Conservation (phyloP, 2,888 invertebrate species). For the Luperina nickerlii region DNA sequence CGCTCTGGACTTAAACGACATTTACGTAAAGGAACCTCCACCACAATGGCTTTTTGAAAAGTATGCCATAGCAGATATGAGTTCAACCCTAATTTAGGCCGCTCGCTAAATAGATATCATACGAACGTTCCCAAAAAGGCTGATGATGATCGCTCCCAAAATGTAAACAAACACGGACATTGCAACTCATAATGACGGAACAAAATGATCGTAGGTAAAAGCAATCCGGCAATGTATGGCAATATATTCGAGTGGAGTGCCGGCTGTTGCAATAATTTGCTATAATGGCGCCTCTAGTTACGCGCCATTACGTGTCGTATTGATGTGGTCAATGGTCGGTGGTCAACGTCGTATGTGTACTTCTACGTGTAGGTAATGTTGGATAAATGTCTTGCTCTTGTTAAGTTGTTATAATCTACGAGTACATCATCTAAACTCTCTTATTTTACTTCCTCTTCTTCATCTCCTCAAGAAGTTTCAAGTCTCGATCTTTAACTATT, state of each 20-base stretch:
- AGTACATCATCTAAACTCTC: not conserved
- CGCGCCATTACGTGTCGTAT: conserved; percentile 56
- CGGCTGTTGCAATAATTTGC: conserved; percentile 58
- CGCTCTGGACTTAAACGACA: not conserved
- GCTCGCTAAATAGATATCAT: not conserved
- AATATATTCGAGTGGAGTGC: conserved; percentile 53
- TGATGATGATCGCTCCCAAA: conserved; percentile 1
- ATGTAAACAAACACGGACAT: conserved; percentile 32
- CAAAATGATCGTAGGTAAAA: conserved; percentile 55
- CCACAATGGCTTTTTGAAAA: not conserved
- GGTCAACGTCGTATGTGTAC: conserved; percentile 32
- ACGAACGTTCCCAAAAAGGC: not conserved
- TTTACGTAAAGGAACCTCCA: not conserved
- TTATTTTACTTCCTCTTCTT: not conserved
- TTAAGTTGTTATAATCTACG: conserved; percentile 14
- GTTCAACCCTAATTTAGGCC: not conserved
- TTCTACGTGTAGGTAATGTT: conserved; percentile 25
- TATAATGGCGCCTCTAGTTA: conserved; percentile 56
- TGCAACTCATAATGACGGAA: conserved; percentile 31
- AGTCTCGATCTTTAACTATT: not conserved
- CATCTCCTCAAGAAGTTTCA: not conserved
- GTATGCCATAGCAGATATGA: not conserved
- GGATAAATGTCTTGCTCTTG: conserved; percentile 15
- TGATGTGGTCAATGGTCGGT: conserved; percentile 56
- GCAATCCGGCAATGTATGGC: conserved; percentile 52